A percentile compares a stretch with the other conserved stretches of the same genome.
Evolutionary conservation across 2,797 vertebrate genomes (phyloP).

Genomic region (Heteromormyrus szaboi): DNA sequence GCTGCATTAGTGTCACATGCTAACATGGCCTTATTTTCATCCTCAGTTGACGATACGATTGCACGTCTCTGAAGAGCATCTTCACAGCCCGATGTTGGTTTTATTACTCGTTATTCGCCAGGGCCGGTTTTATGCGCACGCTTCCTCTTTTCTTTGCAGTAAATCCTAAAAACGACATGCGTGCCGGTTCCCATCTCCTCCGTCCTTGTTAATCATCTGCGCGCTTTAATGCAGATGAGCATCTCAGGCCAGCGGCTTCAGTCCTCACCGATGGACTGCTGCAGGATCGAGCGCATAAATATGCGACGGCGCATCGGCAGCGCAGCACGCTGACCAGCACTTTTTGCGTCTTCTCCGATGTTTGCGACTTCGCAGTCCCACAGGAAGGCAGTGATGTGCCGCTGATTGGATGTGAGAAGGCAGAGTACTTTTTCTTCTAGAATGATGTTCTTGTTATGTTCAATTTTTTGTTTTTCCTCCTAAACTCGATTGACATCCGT

Average conservation of each 20-base stretch:
- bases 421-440: slow-evolving; percentile 17
- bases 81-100: neutral
- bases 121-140: neutral
- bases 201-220: neutral
- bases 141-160: neutral
- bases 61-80: neutral
- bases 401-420: neutral
- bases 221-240: neutral
- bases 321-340: neutral
- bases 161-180: neutral
- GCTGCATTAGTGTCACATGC: neutral
- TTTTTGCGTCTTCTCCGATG: neutral
- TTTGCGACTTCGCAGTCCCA: neutral
- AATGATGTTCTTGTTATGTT: neutral
- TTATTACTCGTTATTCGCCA: neutral
- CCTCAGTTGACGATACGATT: neutral
- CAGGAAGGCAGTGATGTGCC: neutral
- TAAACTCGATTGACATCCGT: slow-evolving; percentile 11
- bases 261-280: neutral
- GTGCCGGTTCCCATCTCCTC: neutral
- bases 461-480: slow-evolving; percentile 9
- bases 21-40: neutral
- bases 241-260: neutral
- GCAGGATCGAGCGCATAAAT: neutral
- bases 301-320: neutral